phyloP scores from a whole-genome alignment of 2,888 invertebrate genomes.

The Cyrtodaria siliqua region DNA sequence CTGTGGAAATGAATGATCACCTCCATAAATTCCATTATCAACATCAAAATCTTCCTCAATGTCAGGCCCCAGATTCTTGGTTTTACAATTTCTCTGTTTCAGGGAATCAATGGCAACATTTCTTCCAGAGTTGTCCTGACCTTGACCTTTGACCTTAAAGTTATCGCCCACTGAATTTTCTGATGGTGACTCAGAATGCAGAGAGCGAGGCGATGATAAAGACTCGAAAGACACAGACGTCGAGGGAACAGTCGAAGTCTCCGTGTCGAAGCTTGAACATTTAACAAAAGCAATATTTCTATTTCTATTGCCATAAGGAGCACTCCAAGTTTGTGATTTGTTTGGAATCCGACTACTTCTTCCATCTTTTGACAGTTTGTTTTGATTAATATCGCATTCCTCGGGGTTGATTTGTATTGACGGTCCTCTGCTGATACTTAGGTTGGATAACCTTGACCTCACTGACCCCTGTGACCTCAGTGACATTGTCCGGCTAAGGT shows the following conservation, averaged over 20 bases:
- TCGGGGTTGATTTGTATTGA: conserved; percentile 51
- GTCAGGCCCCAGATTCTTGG: conserved; percentile 11
- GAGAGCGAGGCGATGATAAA: conserved; percentile 41
- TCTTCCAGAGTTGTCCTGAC: conserved; percentile 28
- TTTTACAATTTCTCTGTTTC: not conserved
- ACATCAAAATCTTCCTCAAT: conserved; percentile 32
- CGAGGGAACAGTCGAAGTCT: conserved; percentile 45
- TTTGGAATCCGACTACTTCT: too few relatives aligned
- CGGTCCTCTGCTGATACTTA: conserved; percentile 49
- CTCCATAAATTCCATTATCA: conserved; percentile 19
- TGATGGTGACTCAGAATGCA: conserved; percentile 46
- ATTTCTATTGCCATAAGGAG: not conserved
- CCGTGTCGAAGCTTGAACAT: conserved; percentile 58
- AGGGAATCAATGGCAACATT: conserved; percentile 59
- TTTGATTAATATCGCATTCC: conserved; percentile 12
- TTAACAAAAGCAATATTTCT: conserved; percentile 37
- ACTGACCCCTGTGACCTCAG: conserved; percentile 49
- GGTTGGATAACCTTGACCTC: conserved; percentile 40
- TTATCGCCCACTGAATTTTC: conserved; percentile 24
- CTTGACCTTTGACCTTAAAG: conserved; percentile 3
- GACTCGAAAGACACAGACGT: conserved; percentile 58
- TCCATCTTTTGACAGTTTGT: conserved; percentile 8
- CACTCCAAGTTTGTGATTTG: too few relatives aligned
- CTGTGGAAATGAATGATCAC: conserved; percentile 1
- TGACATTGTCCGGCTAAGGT: conserved; percentile 34